These are phyloP conservation scores for Echiichthys vipera DNA, from an alignment of 2,797 vertebrate genomes.

Conservation along the genomic window DNA sequence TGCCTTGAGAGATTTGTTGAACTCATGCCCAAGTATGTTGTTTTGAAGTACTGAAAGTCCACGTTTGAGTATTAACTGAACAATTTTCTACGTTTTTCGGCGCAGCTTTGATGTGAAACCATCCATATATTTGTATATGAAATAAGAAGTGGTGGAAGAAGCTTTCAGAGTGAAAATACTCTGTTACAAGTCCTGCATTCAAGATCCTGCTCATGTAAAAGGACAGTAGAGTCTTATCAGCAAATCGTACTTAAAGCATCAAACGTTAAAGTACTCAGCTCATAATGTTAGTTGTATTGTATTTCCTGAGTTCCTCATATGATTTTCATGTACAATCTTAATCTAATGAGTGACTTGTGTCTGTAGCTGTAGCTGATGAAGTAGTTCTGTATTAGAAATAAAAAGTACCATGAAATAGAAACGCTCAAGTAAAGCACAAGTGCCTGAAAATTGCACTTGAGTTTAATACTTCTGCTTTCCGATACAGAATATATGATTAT, in stretches of 20 bases:
- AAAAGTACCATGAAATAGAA: not conserved
- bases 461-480: not conserved
- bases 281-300: not conserved
- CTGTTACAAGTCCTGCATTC: not conserved
- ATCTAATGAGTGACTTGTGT: not conserved
- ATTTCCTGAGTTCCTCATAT: not conserved
- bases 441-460: not conserved
- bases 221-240: not conserved
- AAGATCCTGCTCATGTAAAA: not conserved
- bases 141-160: not conserved
- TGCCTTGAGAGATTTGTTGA: conserved; percentile 15
- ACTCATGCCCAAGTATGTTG: conserved; percentile 13
- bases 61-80: not conserved
- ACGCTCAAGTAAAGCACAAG: not conserved
- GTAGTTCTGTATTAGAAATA: not conserved
- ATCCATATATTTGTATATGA: not conserved
- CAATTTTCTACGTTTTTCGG: not conserved
- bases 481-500: not conserved
- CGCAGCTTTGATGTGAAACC: not conserved
- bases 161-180: not conserved
- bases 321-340: not conserved
- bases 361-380: not conserved
- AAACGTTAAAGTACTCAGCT: not conserved
- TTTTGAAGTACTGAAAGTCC: conserved; percentile 10
- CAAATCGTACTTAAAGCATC: not conserved